A percentile compares a stretch with the other conserved stretches of the same genome.
Evolutionary conservation across 2,888 invertebrate species (phyloP).

Genomic region (Dyspetes luteomarginatus): DNA sequence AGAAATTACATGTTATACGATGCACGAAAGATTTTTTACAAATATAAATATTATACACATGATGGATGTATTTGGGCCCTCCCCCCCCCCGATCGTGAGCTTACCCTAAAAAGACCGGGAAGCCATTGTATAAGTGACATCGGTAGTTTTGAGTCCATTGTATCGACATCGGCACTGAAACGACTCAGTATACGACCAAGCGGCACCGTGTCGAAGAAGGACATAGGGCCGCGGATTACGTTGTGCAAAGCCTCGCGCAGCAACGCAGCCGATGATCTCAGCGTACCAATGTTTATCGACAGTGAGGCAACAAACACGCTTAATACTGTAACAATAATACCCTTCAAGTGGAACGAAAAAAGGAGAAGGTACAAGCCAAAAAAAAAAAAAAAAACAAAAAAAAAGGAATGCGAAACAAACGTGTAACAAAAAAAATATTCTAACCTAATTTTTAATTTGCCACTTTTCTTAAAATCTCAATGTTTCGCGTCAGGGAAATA

Average conservation of each 20-base stretch:
- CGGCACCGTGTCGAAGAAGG: constrained; percentile 87
- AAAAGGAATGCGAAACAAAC: constrained; percentile 2
- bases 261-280: constrained; percentile 82
- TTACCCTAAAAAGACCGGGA: constrained; percentile 79
- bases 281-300: constrained; percentile 88
- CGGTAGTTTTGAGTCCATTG: constrained; percentile 85
- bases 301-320: constrained; percentile 88
- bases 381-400: neutral
- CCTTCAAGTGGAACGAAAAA: constrained; percentile 43
- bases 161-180: constrained; percentile 86
- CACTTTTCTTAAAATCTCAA: neutral
- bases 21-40: neutral
- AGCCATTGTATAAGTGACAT: constrained; percentile 77
- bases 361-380: too few species aligned
- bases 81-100: constrained; percentile 64
- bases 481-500: constrained; percentile 12
- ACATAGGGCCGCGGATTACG: constrained; percentile 85
- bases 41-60: constrained; percentile 24
- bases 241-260: constrained; percentile 84
- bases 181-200: constrained; percentile 87
- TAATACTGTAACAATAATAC: constrained; percentile 85
- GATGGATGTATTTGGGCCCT: constrained; percentile 6
- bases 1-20: neutral
- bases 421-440: neutral
- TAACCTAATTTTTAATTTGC: neutral